Evolutionary conservation across 2,888 invertebrate species (phyloP).

Genomic region (Andrena marginata): DNA sequence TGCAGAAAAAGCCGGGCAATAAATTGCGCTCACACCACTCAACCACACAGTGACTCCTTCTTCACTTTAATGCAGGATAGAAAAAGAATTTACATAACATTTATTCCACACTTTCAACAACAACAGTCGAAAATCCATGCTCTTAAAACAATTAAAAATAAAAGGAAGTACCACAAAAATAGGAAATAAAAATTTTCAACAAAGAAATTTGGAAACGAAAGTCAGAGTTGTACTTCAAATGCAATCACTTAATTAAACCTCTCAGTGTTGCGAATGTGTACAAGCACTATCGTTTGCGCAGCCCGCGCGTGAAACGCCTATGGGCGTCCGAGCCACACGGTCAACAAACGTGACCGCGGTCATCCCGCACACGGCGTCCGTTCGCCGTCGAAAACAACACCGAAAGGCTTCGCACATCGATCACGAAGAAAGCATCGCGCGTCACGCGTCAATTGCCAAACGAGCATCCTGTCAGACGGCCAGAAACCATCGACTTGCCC

Average conservation of each 20-base stretch:
- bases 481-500: background rate
- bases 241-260: background rate
- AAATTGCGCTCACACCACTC: slow-evolving; percentile 8
- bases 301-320: background rate
- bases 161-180: background rate
- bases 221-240: background rate
- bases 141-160: background rate
- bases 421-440: background rate
- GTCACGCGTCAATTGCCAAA: background rate
- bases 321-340: background rate
- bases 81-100: background rate
- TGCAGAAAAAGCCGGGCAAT: slow-evolving; percentile 14
- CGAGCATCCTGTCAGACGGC: background rate
- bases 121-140: background rate
- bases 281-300: background rate
- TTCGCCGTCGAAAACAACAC: background rate
- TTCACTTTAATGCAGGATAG: background rate
- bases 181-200: background rate
- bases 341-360: background rate
- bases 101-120: background rate
- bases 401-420: background rate
- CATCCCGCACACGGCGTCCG: background rate
- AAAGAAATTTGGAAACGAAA: background rate
- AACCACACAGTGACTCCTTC: background rate
- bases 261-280: background rate